Evolutionary conservation across 1,140 invertebrate species (phyloP).

Genomic region (Neoseiulus cucumeris): DNA sequence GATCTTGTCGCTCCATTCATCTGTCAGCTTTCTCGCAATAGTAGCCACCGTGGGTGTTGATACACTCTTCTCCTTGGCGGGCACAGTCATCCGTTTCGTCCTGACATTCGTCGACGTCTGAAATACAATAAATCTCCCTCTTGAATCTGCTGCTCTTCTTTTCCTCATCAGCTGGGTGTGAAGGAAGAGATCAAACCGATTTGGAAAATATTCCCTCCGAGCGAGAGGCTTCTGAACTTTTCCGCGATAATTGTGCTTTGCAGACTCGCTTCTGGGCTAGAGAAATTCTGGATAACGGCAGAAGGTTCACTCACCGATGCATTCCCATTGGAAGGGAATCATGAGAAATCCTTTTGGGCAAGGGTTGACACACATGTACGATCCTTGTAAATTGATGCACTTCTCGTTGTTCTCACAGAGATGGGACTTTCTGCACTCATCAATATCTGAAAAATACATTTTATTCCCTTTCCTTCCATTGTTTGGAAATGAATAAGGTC

Average conservation of each 20-base stretch:
- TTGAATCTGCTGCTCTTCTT: neutral
- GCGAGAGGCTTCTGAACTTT: neutral
- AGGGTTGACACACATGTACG: neutral
- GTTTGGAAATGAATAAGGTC: too few relatives aligned
- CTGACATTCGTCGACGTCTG: slow-evolving; percentile 1
- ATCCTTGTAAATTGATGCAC: neutral
- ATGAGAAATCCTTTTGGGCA: neutral
- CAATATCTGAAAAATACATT: neutral
- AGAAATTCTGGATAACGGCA: neutral
- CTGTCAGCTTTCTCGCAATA: neutral
- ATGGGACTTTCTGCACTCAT: neutral
- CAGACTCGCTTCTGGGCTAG: neutral
- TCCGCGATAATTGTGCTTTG: neutral
- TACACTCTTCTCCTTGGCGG: neutral
- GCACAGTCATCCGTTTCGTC: slow-evolving; percentile 1
- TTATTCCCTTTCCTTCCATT: too few relatives aligned
- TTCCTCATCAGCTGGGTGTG: neutral
- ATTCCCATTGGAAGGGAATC: neutral
- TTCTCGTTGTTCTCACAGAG: neutral
- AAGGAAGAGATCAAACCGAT: neutral
- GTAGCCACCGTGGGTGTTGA: neutral
- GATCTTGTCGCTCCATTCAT: neutral
- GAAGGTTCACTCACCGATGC: neutral
- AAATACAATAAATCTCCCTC: neutral
- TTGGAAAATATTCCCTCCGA: neutral